phyloP scores from a whole-genome alignment of 2,113 vertebrate genomes.

The Sciurus niger region DNA sequence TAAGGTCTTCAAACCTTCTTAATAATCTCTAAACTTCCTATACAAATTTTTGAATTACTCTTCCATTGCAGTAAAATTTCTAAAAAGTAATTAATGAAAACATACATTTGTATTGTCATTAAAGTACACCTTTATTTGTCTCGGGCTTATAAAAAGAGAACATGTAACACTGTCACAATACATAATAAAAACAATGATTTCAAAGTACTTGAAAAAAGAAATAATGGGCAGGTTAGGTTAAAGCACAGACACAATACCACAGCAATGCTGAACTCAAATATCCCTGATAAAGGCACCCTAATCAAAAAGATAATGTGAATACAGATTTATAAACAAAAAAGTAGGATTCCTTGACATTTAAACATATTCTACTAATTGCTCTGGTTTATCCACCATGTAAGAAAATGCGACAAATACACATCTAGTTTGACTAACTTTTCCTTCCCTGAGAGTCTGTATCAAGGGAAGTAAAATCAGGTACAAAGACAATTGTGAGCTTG shows the following conservation, averaged over 20 bases:
- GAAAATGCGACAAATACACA: neutral
- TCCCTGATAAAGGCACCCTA: neutral
- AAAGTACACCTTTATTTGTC: neutral
- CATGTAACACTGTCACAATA: neutral
- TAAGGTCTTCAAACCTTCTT: neutral
- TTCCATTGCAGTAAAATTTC: neutral
- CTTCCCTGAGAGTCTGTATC: neutral
- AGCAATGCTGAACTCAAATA: neutral
- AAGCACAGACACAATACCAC: neutral
- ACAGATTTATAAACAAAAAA: neutral
- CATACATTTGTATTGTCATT: neutral
- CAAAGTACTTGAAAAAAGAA: neutral
- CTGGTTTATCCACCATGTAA: neutral
- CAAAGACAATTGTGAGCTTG: neutral
- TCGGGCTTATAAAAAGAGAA: neutral
- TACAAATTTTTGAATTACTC: neutral
- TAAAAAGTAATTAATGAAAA: neutral
- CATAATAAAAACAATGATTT: neutral
- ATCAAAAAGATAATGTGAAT: slow-evolving; percentile 39
- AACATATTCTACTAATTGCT: neutral
- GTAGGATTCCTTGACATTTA: neutral
- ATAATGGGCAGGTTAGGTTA: neutral
- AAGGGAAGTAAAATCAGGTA: neutral
- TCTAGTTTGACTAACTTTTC: neutral
- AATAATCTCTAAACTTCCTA: neutral